phyloP scores from a whole-genome alignment of 1,140 invertebrate genomes.

The Bombus confusus region DNA sequence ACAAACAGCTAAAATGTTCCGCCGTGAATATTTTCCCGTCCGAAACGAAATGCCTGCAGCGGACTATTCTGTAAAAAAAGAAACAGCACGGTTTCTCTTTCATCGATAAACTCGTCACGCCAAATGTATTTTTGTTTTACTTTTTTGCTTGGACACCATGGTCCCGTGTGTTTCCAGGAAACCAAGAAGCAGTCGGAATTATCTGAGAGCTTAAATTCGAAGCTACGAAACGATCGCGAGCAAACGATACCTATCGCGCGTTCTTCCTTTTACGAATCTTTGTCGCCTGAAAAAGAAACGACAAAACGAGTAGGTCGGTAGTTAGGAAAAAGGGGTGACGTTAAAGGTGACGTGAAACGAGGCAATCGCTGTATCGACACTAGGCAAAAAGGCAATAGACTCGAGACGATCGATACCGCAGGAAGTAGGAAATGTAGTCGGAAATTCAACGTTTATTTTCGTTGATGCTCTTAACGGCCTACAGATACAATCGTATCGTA shows the following conservation, averaged over 20 bases:
- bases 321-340: neutral
- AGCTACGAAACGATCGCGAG: no score
- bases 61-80: neutral
- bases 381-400: slow-evolving; percentile 8
- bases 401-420: neutral
- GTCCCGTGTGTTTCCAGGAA: no score
- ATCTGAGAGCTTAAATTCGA: neutral
- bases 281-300: neutral
- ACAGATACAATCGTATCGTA: no score
- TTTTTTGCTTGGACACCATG: neutral
- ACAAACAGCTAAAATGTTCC: neutral
- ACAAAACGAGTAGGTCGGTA: neutral
- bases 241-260: no score
- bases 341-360: slow-evolving; percentile 17
- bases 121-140: neutral
- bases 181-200: neutral
- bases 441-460: slow-evolving; percentile 10
- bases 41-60: neutral
- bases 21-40: neutral
- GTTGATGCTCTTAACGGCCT: neutral
- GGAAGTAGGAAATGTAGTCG: slow-evolving; percentile 18
- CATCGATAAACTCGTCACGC: neutral
- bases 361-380: neutral
- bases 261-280: neutral
- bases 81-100: neutral